Evolutionary conservation across 2,797 vertebrate genomes (phyloP).

Genomic region (Scarus forsteni): DNA sequence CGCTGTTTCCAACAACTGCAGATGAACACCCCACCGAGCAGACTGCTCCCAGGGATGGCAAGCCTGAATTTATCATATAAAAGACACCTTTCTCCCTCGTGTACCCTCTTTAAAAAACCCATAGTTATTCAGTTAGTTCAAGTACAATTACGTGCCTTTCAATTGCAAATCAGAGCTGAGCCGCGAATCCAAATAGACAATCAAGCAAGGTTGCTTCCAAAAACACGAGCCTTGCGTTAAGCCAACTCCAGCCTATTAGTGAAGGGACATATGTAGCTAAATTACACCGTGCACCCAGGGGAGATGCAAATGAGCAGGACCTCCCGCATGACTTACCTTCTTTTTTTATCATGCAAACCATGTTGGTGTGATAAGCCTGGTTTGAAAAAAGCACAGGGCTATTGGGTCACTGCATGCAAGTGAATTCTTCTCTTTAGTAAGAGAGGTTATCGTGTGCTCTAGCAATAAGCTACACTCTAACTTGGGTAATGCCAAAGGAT

Average conservation of each 20-base stretch:
- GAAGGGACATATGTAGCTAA: constrained; percentile 85
- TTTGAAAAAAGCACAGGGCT: constrained; percentile 65
- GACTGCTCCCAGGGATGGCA: constrained; percentile 39
- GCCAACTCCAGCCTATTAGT: constrained; percentile 79
- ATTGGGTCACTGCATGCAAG: constrained; percentile 37
- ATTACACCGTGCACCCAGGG: constrained; percentile 79
- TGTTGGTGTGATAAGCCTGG: constrained; percentile 72
- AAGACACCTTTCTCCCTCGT: constrained; percentile 38
- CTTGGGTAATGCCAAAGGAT: constrained; percentile 64
- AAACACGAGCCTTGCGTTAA: constrained; percentile 72
- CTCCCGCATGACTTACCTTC: constrained; percentile 81
- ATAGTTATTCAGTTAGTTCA: constrained; percentile 84
- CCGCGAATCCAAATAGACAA: constrained; percentile 77
- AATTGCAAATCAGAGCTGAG: constrained; percentile 84
- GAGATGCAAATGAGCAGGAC: constrained; percentile 83
- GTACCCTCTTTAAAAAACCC: constrained; percentile 55
- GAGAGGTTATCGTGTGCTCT: constrained; percentile 57
- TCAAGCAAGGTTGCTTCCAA: constrained; percentile 73
- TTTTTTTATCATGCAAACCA: constrained; percentile 83
- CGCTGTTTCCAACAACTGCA: background rate
- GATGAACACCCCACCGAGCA: constrained; percentile 17
- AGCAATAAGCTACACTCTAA: constrained; percentile 45
- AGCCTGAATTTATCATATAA: constrained; percentile 35
- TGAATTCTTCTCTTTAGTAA: constrained; percentile 40
- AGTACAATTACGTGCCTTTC: constrained; percentile 84